A percentile compares a stretch with the other conserved stretches of the same genome.
phyloP scores from a whole-genome alignment of 2,113 vertebrate species.

The Ophiodon elongatus region DNA sequence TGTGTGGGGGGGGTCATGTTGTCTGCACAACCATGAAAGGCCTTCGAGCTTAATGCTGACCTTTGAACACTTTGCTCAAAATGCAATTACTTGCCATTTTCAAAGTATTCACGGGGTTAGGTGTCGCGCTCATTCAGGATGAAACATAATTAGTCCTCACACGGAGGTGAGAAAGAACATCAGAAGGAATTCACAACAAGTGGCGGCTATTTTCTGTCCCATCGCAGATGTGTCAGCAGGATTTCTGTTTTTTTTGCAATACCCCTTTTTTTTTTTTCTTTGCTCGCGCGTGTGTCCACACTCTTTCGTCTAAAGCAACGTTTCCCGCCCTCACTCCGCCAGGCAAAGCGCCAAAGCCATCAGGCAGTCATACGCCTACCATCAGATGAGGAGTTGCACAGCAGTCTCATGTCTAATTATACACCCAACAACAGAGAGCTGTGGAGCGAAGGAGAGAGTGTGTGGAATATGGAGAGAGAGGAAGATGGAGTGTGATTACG shows the following conservation, averaged over 20 bases:
- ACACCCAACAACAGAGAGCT: constrained; percentile 68
- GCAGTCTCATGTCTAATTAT: constrained; percentile 82
- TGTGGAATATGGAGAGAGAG: constrained; percentile 63
- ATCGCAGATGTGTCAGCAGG: background rate
- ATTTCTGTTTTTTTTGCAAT: constrained; percentile 11
- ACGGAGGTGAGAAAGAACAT: constrained; percentile 32
- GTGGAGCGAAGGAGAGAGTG: constrained; percentile 46
- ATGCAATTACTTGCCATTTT: constrained; percentile 23
- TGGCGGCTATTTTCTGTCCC: background rate
- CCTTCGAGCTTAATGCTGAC: constrained; percentile 7
- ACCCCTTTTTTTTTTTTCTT: background rate
- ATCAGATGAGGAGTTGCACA: constrained; percentile 82
- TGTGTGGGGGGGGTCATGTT: background rate
- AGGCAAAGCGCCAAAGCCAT: constrained; percentile 70
- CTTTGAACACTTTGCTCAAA: constrained; percentile 24
- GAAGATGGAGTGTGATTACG: constrained; percentile 67
- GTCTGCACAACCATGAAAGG: constrained; percentile 23
- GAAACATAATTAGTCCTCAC: constrained; percentile 2
- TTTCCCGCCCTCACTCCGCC: constrained; percentile 67
- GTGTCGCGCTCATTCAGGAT: background rate
- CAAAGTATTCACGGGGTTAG: background rate
- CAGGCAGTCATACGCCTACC: constrained; percentile 79
- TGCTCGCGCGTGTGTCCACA: constrained; percentile 27
- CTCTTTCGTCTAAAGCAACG: constrained; percentile 42
- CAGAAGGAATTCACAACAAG: constrained; percentile 10